Evolutionary conservation across 2,113 vertebrate genomes (phyloP).

Genomic region (Amia ocellicauda): DNA sequence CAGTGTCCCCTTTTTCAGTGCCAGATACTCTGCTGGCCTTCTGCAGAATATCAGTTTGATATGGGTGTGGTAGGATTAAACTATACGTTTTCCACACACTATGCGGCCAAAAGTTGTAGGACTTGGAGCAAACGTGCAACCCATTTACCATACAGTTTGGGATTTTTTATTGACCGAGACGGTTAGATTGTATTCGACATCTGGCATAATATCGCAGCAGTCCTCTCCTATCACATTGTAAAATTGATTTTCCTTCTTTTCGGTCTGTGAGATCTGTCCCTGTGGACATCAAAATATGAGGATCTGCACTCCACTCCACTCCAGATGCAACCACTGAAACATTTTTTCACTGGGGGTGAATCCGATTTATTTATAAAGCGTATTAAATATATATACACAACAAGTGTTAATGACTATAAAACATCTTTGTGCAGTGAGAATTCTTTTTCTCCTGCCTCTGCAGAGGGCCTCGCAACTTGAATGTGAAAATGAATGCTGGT

Average conservation of each 20-base stretch:
- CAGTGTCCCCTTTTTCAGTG: slow-evolving; percentile 56
- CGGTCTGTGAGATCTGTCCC: not conserved
- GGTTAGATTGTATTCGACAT: not conserved
- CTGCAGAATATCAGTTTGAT: slow-evolving; percentile 35
- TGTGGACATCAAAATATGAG: not conserved
- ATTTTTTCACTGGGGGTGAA: too few relatives aligned
- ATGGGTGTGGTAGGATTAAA: slow-evolving; percentile 27
- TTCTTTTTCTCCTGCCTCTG: too few relatives aligned
- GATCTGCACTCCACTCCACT: not conserved
- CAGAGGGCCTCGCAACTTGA: not conserved
- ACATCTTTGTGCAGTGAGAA: too few relatives aligned
- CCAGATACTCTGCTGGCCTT: slow-evolving; percentile 52
- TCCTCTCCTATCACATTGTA: too few relatives aligned
- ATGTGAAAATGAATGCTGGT: too few relatives aligned
- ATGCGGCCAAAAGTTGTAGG: not conserved
- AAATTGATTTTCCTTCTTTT: too few relatives aligned
- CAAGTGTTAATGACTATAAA: too few relatives aligned
- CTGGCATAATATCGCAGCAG: not conserved
- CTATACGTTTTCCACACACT: not conserved
- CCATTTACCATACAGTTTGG: not conserved
- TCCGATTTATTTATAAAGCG: too few relatives aligned
- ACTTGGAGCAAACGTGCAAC: slow-evolving; percentile 4
- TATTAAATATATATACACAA: too few relatives aligned
- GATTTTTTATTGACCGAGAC: not conserved
- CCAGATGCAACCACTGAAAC: too few relatives aligned